Evolutionary conservation across 1,140 invertebrate species (phyloP).

Genomic region (Drosophila pandora): DNA sequence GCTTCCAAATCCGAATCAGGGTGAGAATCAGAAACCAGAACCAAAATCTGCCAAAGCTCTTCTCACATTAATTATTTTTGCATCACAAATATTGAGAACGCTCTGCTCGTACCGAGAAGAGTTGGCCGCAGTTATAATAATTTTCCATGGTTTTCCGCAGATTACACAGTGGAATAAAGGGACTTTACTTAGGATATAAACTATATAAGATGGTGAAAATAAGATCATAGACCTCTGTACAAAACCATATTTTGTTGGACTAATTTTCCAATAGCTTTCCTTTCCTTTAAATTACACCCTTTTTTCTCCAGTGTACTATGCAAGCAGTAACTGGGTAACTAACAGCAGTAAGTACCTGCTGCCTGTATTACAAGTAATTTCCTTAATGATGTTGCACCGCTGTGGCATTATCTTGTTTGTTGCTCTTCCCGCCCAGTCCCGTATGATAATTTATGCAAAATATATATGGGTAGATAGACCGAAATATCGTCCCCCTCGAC

Average conservation of each 20-base stretch:
- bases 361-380: constrained; percentile 76
- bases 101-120: constrained; percentile 27
- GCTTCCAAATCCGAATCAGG: constrained; percentile 20
- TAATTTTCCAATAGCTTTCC: too few relatives aligned
- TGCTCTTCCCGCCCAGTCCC: constrained; percentile 28
- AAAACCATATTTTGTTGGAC: too few relatives aligned
- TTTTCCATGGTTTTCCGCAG: constrained; percentile 32
- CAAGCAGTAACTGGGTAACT: constrained; percentile 31
- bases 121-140: constrained; percentile 65
- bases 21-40: constrained; percentile 25
- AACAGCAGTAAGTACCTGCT: constrained; percentile 63
- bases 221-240: too few relatives aligned
- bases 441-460: constrained; percentile 79
- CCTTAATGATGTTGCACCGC: constrained; percentile 79
- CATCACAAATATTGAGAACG: constrained; percentile 71
- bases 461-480: constrained; percentile 54
- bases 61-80: constrained; percentile 80
- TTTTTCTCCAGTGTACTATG: constrained; percentile 15
- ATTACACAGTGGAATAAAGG: neutral
- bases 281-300: too few relatives aligned
- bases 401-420: constrained; percentile 80
- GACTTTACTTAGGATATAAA: too few relatives aligned
- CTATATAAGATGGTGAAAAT: too few relatives aligned
- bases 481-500: constrained; percentile 18
- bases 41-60: constrained; percentile 38